Evolutionary conservation across 2,888 invertebrate genomes (phyloP).

Genomic region (Drosophila yooni): DNA sequence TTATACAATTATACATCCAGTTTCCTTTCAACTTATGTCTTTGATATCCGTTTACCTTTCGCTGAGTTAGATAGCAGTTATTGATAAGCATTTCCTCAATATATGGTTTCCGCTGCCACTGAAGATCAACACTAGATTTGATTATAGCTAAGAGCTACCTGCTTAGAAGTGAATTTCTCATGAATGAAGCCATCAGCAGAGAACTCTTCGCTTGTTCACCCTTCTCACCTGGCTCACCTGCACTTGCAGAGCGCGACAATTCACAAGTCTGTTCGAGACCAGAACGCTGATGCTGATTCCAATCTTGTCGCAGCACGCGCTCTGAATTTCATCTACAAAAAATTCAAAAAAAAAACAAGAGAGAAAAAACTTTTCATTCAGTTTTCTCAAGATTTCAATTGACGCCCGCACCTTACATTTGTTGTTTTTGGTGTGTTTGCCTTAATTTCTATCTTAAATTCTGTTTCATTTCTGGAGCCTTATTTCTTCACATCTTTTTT

Average conservation of each 20-base stretch:
- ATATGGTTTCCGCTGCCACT: conserved; percentile 60
- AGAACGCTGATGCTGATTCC: conserved; percentile 32
- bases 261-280: conserved; percentile 45
- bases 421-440: conserved; percentile 34
- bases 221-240: not conserved
- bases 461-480: conserved; percentile 63
- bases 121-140: conserved; percentile 21
- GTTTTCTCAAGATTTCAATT: conserved; percentile 51
- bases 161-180: conserved; percentile 45
- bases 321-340: conserved; percentile 49
- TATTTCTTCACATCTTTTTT: not conserved
- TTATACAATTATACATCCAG: not conserved
- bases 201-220: not conserved
- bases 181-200: conserved; percentile 63
- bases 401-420: conserved; percentile 55
- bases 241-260: conserved; percentile 42
- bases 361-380: conserved; percentile 66
- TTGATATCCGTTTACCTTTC: conserved; percentile 12
- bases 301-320: conserved; percentile 63
- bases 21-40: not conserved
- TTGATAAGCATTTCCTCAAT: conserved; percentile 54
- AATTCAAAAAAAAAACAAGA: not conserved
- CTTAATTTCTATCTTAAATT: conserved; percentile 68
- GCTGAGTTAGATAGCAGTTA: conserved; percentile 3
- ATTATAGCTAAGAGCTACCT: conserved; percentile 38